phyloP scores from a whole-genome alignment of 2,113 vertebrate genomes.

The Corythoichthys haematopterus region DNA sequence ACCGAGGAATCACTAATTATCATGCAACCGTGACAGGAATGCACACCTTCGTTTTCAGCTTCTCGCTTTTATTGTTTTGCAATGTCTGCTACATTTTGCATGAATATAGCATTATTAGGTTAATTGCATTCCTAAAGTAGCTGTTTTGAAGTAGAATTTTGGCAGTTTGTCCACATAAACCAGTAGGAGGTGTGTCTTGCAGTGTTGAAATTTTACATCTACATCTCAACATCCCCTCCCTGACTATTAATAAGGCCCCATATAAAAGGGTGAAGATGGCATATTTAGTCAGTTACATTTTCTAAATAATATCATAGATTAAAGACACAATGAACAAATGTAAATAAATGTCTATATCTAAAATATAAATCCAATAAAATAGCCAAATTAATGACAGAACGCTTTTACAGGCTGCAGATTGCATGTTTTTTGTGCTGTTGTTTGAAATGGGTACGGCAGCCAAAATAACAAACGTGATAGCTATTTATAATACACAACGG shows the following conservation, averaged over 20 bases:
- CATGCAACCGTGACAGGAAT: slow-evolving; percentile 77
- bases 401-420: too few species aligned
- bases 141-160: slow-evolving; percentile 19
- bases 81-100: slow-evolving; percentile 33
- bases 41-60: slow-evolving; percentile 35
- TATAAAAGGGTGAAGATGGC: neutral
- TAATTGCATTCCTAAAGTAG: slow-evolving; percentile 19
- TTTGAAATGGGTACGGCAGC: too few species aligned
- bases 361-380: too few species aligned
- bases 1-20: slow-evolving; percentile 79
- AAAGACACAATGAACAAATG: neutral
- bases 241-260: neutral
- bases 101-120: slow-evolving; percentile 22
- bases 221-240: neutral
- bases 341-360: too few species aligned
- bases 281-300: neutral
- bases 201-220: neutral
- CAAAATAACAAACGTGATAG: too few species aligned
- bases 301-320: neutral
- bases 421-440: too few species aligned
- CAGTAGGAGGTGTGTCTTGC: slow-evolving; percentile 2
- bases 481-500: too few species aligned
- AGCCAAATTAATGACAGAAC: too few species aligned
- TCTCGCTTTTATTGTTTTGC: slow-evolving; percentile 26
- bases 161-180: slow-evolving; percentile 7